phyloP scores from a whole-genome alignment of 2,888 invertebrate genomes.

The Caenorhabditis sinica region DNA sequence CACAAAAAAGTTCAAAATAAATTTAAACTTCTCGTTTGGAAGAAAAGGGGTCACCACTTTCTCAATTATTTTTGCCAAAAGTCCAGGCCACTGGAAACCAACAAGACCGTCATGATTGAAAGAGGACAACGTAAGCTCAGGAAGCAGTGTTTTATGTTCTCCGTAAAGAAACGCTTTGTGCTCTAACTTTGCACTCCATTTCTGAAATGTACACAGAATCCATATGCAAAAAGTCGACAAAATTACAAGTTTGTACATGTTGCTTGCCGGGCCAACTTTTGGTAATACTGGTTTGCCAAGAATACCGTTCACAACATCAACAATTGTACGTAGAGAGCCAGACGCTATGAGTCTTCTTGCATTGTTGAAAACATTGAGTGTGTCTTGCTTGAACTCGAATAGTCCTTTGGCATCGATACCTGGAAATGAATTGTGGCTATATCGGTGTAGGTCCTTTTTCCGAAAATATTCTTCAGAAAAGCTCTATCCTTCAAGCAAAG shows the following conservation, averaged over 20 bases:
- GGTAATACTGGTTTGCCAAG: too few species aligned
- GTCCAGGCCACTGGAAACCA: slow-evolving; percentile 3
- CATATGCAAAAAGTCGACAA: background rate
- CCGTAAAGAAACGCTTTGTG: background rate
- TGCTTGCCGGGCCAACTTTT: slow-evolving; percentile 2
- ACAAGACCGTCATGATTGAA: background rate
- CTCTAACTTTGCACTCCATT: slow-evolving; percentile 30
- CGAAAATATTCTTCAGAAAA: too few species aligned
- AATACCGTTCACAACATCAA: background rate
- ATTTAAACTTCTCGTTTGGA: background rate
- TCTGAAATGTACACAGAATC: slow-evolving; percentile 7
- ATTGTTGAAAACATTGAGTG: background rate
- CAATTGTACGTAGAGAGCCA: background rate
- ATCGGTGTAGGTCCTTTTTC: too few species aligned
- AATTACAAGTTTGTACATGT: slow-evolving; percentile 33
- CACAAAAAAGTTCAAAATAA: background rate
- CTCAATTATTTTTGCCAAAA: background rate
- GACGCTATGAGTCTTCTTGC: background rate
- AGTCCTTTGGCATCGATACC: background rate
- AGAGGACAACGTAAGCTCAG: background rate
- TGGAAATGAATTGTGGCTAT: too few species aligned
- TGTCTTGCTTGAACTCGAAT: background rate
- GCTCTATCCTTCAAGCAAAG: too few species aligned
- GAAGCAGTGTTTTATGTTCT: background rate
- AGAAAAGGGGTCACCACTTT: background rate